Evolutionary conservation across 2,888 invertebrate species (phyloP).

Genomic region (Dicyrtomina minuta): DNA sequence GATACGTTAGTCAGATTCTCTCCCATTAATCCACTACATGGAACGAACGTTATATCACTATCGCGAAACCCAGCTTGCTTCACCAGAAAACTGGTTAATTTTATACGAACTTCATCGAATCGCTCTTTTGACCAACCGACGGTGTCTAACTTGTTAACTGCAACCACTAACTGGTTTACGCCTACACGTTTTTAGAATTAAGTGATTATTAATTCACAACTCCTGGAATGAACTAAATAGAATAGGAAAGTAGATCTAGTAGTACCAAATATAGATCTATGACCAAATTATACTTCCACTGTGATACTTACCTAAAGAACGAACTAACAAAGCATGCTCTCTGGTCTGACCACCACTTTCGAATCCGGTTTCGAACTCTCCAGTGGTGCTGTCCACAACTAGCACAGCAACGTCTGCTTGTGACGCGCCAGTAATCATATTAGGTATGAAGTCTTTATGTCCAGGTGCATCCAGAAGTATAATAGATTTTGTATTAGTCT

Average conservation of each 20-base stretch:
- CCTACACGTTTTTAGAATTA: no score
- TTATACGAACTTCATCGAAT: constrained; percentile 83
- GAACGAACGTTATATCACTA: constrained; percentile 81
- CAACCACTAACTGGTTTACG: constrained; percentile 89
- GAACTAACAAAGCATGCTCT: constrained; percentile 92
- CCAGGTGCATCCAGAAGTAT: constrained; percentile 96
- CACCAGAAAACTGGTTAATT: constrained; percentile 72
- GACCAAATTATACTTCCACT: no score
- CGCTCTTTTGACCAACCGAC: constrained; percentile 88
- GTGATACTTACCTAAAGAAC: constrained; percentile 65
- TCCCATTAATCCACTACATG: constrained; percentile 94
- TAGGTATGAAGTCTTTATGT: constrained; percentile 98
- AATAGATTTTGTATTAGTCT: constrained; percentile 77
- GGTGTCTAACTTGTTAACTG: constrained; percentile 96
- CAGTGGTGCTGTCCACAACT: constrained; percentile 88
- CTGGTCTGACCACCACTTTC: constrained; percentile 96
- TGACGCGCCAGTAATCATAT: constrained; percentile 98
- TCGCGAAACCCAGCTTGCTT: constrained; percentile 92
- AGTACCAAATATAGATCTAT: no score
- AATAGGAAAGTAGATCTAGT: no score
- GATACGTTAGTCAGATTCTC: constrained; percentile 76
- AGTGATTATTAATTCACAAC: no score
- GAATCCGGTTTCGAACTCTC: constrained; percentile 99
- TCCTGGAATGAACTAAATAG: no score
- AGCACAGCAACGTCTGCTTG: constrained; percentile 97